Conservation (phyloP, 2,113 vertebrate species). For the Enhydra lutris region DNA sequence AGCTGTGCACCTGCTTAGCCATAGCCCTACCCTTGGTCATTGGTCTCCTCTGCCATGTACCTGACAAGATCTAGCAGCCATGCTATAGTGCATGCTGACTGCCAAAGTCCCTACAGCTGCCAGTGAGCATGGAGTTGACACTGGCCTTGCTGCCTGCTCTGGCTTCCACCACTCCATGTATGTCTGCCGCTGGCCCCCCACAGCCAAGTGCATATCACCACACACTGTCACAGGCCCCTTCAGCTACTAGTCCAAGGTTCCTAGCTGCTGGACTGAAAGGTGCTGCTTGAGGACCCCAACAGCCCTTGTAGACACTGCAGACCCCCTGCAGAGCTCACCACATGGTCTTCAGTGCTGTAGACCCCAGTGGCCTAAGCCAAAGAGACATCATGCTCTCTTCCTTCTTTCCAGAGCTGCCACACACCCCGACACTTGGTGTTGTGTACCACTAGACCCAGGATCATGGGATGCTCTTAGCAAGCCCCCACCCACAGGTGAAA, state of each 20-base stretch:
- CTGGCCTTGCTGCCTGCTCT: not conserved
- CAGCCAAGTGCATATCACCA: not conserved
- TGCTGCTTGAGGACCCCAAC: not conserved
- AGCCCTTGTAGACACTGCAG: not conserved
- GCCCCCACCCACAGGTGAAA: not conserved
- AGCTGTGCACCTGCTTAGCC: not conserved
- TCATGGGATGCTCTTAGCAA: not conserved
- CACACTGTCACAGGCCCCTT: not conserved
- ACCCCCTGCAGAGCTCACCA: not conserved
- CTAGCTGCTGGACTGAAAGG: not conserved
- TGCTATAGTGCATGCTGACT: not conserved
- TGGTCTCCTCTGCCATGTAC: not conserved
- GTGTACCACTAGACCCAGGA: not conserved
- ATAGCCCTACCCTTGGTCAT: not conserved
- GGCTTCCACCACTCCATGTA: not conserved
- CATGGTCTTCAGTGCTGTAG: not conserved
- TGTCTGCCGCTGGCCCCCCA: not conserved
- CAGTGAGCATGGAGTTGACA: not conserved
- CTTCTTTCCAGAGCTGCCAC: not conserved
- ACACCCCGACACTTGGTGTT: not conserved
- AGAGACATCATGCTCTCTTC: not conserved
- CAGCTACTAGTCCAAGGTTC: not conserved
- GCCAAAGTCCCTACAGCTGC: not conserved
- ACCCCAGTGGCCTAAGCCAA: not conserved
- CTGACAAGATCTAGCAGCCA: not conserved